Base-by-base conservation (phyloP, 2,888 invertebrate genomes). In the Meteorus cinctellus region DNA sequence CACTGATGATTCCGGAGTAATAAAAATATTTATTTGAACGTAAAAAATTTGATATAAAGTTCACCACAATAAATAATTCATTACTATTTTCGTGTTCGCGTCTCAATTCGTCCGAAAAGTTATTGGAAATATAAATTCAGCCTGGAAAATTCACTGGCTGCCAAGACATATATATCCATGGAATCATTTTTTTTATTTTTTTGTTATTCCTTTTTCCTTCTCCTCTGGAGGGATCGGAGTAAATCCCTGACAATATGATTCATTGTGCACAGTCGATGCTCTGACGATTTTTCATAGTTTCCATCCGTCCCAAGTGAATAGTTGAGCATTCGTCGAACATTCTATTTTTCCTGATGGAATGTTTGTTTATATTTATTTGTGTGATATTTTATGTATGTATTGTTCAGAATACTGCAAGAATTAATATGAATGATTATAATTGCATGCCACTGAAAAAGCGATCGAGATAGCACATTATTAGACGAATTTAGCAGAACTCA, bases 261-360 rank as follows among this genome's bases (percentile, higher is more conserved):
- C 72, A 72, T 72, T 63, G 31, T 34, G 72, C 6, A 29, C 45
- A 48, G 29, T 72, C 63, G 63, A 72, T 72, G 19, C n/a, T 19
- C 63, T 72, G 36, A 72, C 48, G 41, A 72, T 72, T 72, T 48
- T 29, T 72, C 62, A 72, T 72, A 19, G 72, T 63, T 51, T 69
- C 41, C 63, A 45, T 51, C n/a, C 29, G 62, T 31, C 41, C 48
- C 14, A 34, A 72, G 19, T 63, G 62, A 63, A 72, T 72, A 27
- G 63, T 63, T 72, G 19, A 31, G 31, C 45, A 19, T 27, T 62
- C 63, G n/a, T 6, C 10, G n/a, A 55, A 55, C 48, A 48, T 48
- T 48, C 14, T 16, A 48, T 48, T 16, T 48, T 48, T 2, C 2
- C 48, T 6, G 2, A 12, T 41, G 8, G 16, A 48, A 2, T 19